Conservation (phyloP, 2,113 vertebrate genomes). For the Hydrochoerus hydrochaeris region DNA sequence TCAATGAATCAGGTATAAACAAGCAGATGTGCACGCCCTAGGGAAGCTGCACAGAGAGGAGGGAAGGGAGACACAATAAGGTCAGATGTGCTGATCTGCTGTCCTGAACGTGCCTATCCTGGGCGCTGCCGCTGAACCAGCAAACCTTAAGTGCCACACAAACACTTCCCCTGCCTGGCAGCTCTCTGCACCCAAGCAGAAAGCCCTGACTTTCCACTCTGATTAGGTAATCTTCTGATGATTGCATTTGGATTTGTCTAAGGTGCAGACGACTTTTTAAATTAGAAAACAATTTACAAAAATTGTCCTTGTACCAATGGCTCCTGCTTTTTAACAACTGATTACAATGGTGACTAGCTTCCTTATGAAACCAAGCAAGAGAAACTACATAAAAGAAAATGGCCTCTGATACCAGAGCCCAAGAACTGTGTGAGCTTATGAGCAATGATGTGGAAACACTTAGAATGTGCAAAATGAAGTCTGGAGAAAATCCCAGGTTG, state of each 20-base stretch:
- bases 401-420: not conserved
- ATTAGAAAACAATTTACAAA: constrained; percentile 66
- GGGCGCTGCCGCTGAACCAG: not conserved
- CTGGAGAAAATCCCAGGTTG: constrained; percentile 68
- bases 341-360: not conserved
- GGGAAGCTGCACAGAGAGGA: not conserved
- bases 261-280: not conserved
- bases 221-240: constrained; percentile 40
- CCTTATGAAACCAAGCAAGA: not conserved
- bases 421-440: not conserved
- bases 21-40: not conserved
- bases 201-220: not conserved
- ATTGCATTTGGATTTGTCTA: constrained; percentile 61
- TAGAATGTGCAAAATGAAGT: constrained; percentile 25
- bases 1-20: not conserved
- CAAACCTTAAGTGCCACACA: constrained; percentile 23
- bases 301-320: constrained; percentile 52
- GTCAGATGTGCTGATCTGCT: constrained; percentile 37
- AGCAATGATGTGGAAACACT: not conserved
- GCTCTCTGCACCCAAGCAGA: not conserved
- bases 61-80: not conserved
- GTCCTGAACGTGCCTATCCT: not conserved
- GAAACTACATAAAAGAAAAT: constrained; percentile 7
- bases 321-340: constrained; percentile 47
- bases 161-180: not conserved